Conservation (phyloP, 2,888 invertebrate genomes). For the Hedychridium roseum region DNA sequence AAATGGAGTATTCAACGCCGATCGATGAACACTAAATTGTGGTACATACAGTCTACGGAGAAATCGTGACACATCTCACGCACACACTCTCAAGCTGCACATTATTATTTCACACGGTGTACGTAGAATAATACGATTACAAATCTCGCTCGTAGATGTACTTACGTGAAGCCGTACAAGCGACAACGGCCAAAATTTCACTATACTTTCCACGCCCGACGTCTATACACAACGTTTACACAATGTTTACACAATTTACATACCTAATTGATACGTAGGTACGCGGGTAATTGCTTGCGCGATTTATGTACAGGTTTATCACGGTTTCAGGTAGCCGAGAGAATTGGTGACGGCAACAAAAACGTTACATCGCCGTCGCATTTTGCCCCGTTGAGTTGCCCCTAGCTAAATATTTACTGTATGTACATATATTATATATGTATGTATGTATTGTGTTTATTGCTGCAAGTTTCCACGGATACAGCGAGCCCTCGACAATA, state of each 20-base stretch:
- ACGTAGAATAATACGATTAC: slow-evolving; percentile 1
- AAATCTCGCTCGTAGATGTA: too few relatives aligned
- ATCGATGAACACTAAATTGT: slow-evolving; percentile 29
- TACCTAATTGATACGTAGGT: slow-evolving; percentile 29
- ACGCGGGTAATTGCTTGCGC: slow-evolving; percentile 34
- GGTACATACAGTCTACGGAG: slow-evolving; percentile 20
- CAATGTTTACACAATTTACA: slow-evolving; percentile 12
- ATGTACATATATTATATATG: not conserved
- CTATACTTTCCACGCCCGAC: slow-evolving; percentile 3
- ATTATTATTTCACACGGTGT: not conserved
- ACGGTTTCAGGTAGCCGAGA: slow-evolving; percentile 43
- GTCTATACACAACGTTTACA: not conserved
- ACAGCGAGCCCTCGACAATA: not conserved
- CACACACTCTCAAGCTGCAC: too few relatives aligned
- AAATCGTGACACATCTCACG: too few relatives aligned
- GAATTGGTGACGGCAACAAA: slow-evolving; percentile 24
- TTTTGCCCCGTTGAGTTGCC: slow-evolving; percentile 6
- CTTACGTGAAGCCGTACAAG: too few relatives aligned
- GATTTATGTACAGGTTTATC: slow-evolving; percentile 41
- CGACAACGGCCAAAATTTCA: not conserved
- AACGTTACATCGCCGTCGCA: slow-evolving; percentile 5
- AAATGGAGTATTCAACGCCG: slow-evolving; percentile 8
- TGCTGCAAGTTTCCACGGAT: not conserved
- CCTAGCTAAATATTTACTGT: not conserved
- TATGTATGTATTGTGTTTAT: not conserved